Evolutionary conservation across 1,140 invertebrate species (phyloP), one percentile per base, ranked within the genome.

Genomic region (Calephelis nemesis): DNA sequence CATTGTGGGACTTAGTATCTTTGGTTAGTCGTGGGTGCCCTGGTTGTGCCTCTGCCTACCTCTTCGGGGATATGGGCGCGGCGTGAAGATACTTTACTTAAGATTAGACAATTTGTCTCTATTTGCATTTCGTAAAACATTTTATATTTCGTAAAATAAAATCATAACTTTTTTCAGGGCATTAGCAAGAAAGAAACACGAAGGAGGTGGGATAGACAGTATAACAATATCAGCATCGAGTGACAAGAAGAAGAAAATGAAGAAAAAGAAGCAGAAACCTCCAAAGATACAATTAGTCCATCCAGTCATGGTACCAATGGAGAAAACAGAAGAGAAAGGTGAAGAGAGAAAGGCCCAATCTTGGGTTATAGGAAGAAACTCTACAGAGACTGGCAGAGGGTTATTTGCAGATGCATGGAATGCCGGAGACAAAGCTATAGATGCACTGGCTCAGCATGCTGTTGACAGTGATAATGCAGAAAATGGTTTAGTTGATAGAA

Each of bases 241-340:
- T 0, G 76, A 70, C 0, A 76, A 85, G 47, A 83, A 83, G 19
- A 88, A 86, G 68, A 88, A 83, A 60, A 85, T 75, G 63, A 87
- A 87, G 71, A 87, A 87, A 63, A 87, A 84, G 62, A 88, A 85
- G 69, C 78, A 79, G 3, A 87, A 85, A 39, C 84, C 86, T 0
- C 71, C 81, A 4, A 88, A 85, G 65, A 86, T 85, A 58, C 88
- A 88, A 47, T 72, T 88, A 1, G 65, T 88, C 50, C 82, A 85
- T 3, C 85, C 84, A 13, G 70, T 81, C 5, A 74, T 83, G 69
- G 78, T 85, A 74, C 72, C 76, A 0, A 65, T 77, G 47, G 70
- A 73, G 9, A 78, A 83, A 47, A 73, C 72, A 30, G 67, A 79
- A 15, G 78, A 84, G 10, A 84, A 84, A 88, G 85, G 86, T 81